Evolutionary conservation across 2,888 invertebrate species (phyloP), one percentile per base, ranked within the genome.

Genomic region (Sphaerophoria rueppellii): DNA sequence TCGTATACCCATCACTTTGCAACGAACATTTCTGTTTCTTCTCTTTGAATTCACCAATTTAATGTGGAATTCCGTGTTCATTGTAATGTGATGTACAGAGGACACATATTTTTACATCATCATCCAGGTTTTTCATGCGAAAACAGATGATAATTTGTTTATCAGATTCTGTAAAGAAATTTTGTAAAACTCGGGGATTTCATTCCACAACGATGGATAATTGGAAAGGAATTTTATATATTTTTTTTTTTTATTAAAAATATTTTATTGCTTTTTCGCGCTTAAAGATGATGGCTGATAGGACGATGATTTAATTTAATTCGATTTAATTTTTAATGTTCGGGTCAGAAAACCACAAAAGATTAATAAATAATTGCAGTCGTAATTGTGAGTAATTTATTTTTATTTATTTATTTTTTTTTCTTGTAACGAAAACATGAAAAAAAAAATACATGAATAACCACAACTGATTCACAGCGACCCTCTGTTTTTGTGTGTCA

Each of bases 291-390:
- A 48, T 40, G 16, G 34, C 34, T 50, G 16, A 16, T 24, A 24
- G 24, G 32, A 24, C 6, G 54, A 37, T 67, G 60, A 11, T 63
- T 16, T 46, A 35, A 37, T 57, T 11, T 35, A 63, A 54, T 54
- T 40, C 54, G 24, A 54, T 69, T 69, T 32, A 32, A 69, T 61
- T 35, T 34, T 16, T 60, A 54, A 16, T 55, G 52, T 72, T 55
- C 37, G 73, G 63, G 63, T 65, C 73, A 74, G 32, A 43, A 46
- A 74, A 67, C 72, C 72, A 78, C 63, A 50, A 71, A 50, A 50
- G 71, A 72, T 78, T 71, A 58, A 65, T 72, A 50, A 63, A 63
- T 63, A 63, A 63, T 63, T 63, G 50, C 34, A 63, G 35, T 63
- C 11, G 48, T 63, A 48, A 63, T 50, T 48, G 34, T 14, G 11